Evolutionary conservation across 1,140 invertebrate genomes (phyloP), one percentile per base, ranked within the genome.

Genomic region (Drosophila nasuta): DNA sequence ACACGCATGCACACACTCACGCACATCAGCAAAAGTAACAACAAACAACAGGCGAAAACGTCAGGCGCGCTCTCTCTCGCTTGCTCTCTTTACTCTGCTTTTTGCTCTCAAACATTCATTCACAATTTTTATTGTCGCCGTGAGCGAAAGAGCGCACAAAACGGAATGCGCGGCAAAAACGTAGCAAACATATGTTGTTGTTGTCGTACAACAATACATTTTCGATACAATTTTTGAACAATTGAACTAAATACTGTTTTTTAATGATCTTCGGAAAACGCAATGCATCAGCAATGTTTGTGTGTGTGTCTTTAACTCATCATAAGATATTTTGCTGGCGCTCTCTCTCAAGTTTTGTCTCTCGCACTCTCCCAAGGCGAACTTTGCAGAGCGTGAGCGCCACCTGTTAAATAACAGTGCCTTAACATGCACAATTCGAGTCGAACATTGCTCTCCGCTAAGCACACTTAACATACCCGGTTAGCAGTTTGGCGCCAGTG

Each of bases 21-120:
- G 2, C 35, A 8, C 3, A 10, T 3, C 10, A 8, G 60, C 41
- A 72, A 58, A 75, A 71, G 67, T 70, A 75, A 79, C 76, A 82
- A 82, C 60, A 82, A 79, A 64, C 67, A 68, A 59, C 69, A 73
- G 60, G 66, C 63, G 52, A 52, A 71, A 68, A 68, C 60, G 63
- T 66, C 63, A 72, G 62, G 46, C 43, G 13, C 11, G 25, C 62
- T 28, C 76, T 43, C 25, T 70, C 56, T 52, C 49, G 13, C 13
- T 49, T 51, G 46, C 41, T 11, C 35, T 48, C 33, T 65, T 59
- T 48, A 15, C n/a, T 52, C 15, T 58, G 25, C n/a, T 20, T n/a
- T 10, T 20, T 64, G 17, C 59, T 62, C 69, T 69, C 59, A 64
- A 45, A 79, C 28, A 82, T 75, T 82, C 70, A 82, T 82, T 82